Base-by-base conservation (phyloP, 2,888 invertebrate genomes). In the Nemoura dubitans region DNA sequence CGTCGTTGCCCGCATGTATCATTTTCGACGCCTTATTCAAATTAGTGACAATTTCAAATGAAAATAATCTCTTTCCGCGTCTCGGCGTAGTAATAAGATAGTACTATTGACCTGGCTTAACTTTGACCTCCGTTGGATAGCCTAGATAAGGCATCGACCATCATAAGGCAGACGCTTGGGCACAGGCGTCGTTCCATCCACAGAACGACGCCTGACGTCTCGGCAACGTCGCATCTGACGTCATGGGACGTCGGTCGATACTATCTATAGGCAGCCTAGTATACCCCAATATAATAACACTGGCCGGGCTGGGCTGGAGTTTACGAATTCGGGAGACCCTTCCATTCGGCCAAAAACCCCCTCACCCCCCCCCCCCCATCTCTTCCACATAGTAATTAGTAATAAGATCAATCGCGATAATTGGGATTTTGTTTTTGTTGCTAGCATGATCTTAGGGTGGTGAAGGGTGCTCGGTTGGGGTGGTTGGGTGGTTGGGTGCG, bases 91-190 rank as follows among this genome's bases (percentile, higher is more conserved):
- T 59, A 59, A 59, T 59, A 59, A 59, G 59, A 59, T 78, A 78
- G 30, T 81, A 81, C 81, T 81, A 81, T 81, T 81, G 81, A 81
- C 81, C 81, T 81, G n/a, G 28, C 29, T 81, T 81, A 81, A 81
- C 81, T 81, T 81, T 81, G 81, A 81, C 26, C 81, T n/a, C 81
- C 7, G 78, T 26, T 26, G 28, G 30, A 30, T 81, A 29, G 16
- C 81, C 81, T 7, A 81, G 81, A 27, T 78, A 27, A 78, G 14
- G 59, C 59, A 59, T 59, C 21, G 59, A 10, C 59, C 59, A 59
- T 21, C 59, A 21, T 59, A 10, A 59, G 59, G 59, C 59, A 59
- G 59, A 10, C 59, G 1, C 59, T 6, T 3, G 2, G 78, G 78
- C 28, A 36, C 28, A 78, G 78, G 78, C 78, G 78, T 78, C 78